Conservation (phyloP, 64 coral and sea anemone species). For the Porites australiensis region DNA sequence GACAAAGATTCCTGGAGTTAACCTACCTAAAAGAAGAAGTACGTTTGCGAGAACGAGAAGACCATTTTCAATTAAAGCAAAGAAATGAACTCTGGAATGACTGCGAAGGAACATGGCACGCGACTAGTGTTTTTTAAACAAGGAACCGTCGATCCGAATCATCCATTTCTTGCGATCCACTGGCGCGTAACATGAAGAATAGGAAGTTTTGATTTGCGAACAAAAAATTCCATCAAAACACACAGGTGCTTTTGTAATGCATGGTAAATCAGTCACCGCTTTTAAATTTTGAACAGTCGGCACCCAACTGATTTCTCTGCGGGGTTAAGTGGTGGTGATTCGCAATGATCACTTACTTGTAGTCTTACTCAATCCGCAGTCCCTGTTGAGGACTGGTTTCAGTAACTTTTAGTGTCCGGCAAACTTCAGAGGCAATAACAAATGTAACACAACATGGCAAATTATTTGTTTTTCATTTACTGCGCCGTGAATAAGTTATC, state of each 20-base stretch:
- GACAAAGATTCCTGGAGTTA: background rate
- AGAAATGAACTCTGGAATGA: background rate
- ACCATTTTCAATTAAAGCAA: background rate
- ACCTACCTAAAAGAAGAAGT: background rate
- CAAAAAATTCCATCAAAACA: background rate
- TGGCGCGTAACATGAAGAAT: background rate
- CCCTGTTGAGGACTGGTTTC: too few species aligned
- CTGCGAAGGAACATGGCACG: background rate
- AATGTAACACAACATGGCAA: too few species aligned
- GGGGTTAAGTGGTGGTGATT: too few species aligned
- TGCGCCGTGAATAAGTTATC: too few species aligned
- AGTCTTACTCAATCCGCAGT: too few species aligned
- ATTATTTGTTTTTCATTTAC: too few species aligned
- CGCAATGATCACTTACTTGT: too few species aligned
- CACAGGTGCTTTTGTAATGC: slow-evolving; percentile 3
- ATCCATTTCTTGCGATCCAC: background rate
- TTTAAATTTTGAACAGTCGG: too few species aligned
- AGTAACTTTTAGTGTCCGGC: too few species aligned
- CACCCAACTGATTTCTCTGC: too few species aligned
- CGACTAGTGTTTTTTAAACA: background rate
- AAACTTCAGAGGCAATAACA: too few species aligned
- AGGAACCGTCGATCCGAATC: background rate
- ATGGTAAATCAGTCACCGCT: background rate
- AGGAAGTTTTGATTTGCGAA: background rate
- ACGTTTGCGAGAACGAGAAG: background rate